Evolutionary conservation across 1,140 invertebrate species (phyloP), one percentile per base, ranked within the genome.

Genomic region (Melipona quadrifasciata): DNA sequence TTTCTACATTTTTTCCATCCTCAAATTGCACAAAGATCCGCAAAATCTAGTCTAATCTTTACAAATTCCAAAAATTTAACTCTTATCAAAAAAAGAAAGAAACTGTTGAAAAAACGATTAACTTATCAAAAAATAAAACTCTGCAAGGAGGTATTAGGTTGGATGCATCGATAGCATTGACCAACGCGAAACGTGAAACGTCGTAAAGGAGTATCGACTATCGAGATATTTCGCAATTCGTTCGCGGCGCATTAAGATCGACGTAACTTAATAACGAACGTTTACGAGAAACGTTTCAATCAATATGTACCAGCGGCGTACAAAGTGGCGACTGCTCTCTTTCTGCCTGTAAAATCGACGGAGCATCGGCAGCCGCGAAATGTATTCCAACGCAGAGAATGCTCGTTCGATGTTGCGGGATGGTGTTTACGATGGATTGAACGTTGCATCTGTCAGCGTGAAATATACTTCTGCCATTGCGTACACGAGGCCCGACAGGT

Each of bases 361-460:
- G 19, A 61, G 31, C 24, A 47, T 72, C 27, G 19, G 68, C 68
- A 61, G n/a, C n/a, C 79, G 39, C 61, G 53, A 61, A 58, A 71
- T 31, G 39, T 73, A 64, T 31, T 73, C 21, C 19, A 51, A 47
- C 39, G 47, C 27, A 53, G 57, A 64, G 47, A 19, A 53, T 47
- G 27, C 24, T 4, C 21, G 73, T 57, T 65, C 47, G 57, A 47
- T 12, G 53, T 51, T 14, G 21, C 58, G 21, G 39, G 58, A 75
- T 31, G 24, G 61, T 79, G 72, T 79, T 79, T 84, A 55, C 55
- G 67, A 79, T 24, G 55, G 58, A 84, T 84, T n/a, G 75, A 72
- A 64, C 57, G 51, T 71, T 21, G 39, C 76, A 71, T 79, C 67
- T 79, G 82, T 84, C 82, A 79, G 76, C 27, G 39, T 79, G 67